Evolutionary conservation across 2,888 invertebrate species (phyloP).

Genomic region (Nemurella pictetii): DNA sequence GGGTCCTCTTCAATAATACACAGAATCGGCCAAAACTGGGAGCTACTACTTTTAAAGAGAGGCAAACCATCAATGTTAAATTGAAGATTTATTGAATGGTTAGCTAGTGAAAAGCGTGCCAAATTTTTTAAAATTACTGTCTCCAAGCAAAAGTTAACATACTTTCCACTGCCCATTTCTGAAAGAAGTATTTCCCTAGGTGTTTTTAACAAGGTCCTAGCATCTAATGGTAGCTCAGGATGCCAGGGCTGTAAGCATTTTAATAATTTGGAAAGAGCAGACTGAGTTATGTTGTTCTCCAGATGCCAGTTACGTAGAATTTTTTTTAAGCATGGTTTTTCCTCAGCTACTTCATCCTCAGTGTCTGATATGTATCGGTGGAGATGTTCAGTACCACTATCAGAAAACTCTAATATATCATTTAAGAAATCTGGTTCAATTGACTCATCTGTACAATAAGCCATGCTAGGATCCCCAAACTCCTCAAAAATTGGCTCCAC

Average conservation of each 20-base stretch:
- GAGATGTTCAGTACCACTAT: too few species aligned
- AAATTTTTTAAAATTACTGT: background rate
- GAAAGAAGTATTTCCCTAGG: slow-evolving; percentile 14
- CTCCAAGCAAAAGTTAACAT: slow-evolving; percentile 36
- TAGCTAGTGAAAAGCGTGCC: background rate
- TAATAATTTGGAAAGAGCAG: background rate
- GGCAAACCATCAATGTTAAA: slow-evolving; percentile 40
- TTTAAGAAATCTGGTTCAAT: too few species aligned
- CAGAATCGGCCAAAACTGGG: slow-evolving; percentile 40
- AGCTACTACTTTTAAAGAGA: slow-evolving; percentile 36
- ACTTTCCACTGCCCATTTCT: slow-evolving; percentile 35
- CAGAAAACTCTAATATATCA: too few species aligned
- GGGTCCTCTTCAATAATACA: slow-evolving; percentile 39
- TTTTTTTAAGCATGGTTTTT: background rate
- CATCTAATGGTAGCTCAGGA: slow-evolving; percentile 33
- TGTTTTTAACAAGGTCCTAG: slow-evolving; percentile 22
- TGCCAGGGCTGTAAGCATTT: slow-evolving; percentile 3
- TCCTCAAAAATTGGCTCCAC: too few species aligned
- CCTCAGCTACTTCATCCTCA: background rate
- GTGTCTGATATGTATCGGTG: background rate
- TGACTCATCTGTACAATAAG: too few species aligned
- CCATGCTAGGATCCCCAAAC: too few species aligned
- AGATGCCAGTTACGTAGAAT: background rate
- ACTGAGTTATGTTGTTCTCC: background rate
- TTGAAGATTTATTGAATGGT: slow-evolving; percentile 20